These are phyloP conservation scores for Pseudoatta argentina DNA, from an alignment of 1,140 invertebrate genomes.

Conservation along the genomic window DNA sequence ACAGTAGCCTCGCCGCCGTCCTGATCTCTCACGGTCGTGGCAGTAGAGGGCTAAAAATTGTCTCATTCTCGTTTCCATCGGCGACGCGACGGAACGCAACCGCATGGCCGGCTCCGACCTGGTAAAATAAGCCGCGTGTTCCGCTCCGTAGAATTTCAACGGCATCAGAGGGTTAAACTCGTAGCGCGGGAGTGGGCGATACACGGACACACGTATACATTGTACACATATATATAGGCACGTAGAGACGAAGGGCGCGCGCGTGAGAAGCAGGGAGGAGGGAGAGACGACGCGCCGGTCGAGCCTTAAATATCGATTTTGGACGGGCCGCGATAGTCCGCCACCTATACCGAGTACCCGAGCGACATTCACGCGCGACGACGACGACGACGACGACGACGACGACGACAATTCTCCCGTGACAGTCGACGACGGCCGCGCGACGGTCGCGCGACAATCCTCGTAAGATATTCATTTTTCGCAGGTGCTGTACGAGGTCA, in stretches of 20 bases:
- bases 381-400: constrained; percentile 1
- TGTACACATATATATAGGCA: no score
- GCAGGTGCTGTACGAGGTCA: background rate
- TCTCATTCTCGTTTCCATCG: background rate
- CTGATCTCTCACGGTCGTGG: background rate
- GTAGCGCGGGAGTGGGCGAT: constrained; percentile 64
- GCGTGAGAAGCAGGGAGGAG: constrained; percentile 17
- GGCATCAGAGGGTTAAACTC: constrained; percentile 23
- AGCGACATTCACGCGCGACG: constrained; percentile 12
- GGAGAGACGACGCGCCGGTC: constrained; percentile 74
- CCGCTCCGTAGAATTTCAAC: background rate
- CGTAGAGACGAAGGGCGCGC: background rate
- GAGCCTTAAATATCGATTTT: constrained; percentile 83
- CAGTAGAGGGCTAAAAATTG: constrained; percentile 19
- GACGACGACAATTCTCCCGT: background rate
- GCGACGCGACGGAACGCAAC: background rate
- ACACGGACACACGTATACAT: background rate
- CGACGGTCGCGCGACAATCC: background rate
- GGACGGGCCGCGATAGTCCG: constrained; percentile 70
- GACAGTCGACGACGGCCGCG: constrained; percentile 5
- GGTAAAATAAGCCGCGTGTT: background rate
- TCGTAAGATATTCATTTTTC: background rate
- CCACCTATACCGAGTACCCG: constrained; percentile 28
- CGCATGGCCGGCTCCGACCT: background rate
- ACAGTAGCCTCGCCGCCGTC: constrained; percentile 2